Percentiles rank a stretch among this genome's conserved stretches.
These are phyloP conservation scores for Falco punctatus DNA, from an alignment of 2,113 vertebrate species.

Conservation along the genomic window DNA sequence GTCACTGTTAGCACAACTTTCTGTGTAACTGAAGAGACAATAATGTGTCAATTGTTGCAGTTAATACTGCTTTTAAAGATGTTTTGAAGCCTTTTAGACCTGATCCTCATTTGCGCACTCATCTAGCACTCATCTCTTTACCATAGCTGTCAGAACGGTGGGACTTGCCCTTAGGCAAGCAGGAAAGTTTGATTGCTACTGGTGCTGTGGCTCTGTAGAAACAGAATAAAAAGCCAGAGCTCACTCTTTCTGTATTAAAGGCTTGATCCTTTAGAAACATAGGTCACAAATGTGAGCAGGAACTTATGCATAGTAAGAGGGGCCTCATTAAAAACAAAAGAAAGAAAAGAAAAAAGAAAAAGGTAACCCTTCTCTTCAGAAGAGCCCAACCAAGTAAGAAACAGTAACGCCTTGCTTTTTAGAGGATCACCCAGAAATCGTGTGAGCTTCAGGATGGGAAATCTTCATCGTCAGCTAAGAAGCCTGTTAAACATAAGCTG, in stretches of 20 bases:
- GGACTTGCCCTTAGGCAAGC: neutral
- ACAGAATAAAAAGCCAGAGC: neutral
- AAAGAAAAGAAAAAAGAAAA: too few relatives aligned
- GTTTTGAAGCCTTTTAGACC: neutral
- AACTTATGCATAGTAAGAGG: neutral
- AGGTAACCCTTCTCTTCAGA: neutral
- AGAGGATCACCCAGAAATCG: neutral
- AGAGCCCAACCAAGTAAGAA: neutral
- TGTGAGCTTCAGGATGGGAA: neutral
- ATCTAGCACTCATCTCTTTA: neutral
- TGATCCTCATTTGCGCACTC: neutral
- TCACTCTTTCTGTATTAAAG: accelerated
- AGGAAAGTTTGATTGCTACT: neutral
- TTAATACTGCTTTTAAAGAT: neutral
- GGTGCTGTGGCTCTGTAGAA: neutral
- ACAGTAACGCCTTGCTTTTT: neutral
- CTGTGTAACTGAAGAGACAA: neutral
- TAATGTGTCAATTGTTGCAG: neutral
- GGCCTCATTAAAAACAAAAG: neutral
- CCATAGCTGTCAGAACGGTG: neutral
- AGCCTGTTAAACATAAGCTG: neutral
- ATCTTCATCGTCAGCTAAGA: neutral
- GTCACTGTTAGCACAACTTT: neutral
- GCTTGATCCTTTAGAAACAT: neutral
- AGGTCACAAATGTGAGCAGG: neutral